Evolutionary conservation across 2,888 invertebrate genomes (phyloP), one percentile per base, ranked within the genome.

Genomic region (Rapana venosa): DNA sequence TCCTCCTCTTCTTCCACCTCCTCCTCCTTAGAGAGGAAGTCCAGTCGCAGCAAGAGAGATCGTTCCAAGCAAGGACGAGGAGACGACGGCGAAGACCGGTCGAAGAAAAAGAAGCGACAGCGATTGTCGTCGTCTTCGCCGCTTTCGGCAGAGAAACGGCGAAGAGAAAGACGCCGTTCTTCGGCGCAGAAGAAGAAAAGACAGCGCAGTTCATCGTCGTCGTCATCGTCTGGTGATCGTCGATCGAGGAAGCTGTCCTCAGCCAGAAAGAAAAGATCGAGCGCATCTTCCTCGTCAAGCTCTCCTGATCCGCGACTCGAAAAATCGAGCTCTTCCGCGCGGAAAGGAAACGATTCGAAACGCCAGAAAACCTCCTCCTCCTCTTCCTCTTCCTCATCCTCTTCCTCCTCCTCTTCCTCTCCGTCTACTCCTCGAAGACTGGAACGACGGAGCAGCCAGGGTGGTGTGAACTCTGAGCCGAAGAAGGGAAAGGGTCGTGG

Each of bases 361-460:
- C 61, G 22, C 17, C 58, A 70, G 66, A 84, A 58, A 87, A 74
- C 36, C 30, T 56, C 17, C 22, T 35, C 77, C 35, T 89, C 70
- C 47, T 81, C 58, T 30, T 85, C 84, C 47, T 26, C 85, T 35
- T 87, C 86, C 26, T 87, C 86, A 17, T 87, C 87, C 17, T 87
- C 87, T 15, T 87, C 87, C 87, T 87, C 87, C 17, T 87, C 87
- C 15, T 74, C 87, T 47, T 87, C 87, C 84, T 47, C 88, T 2
- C 36, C 70, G n/a, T 58, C 85, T n/a, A n/a, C n/a, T n/a, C 70
- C 83, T n/a, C 70, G 36, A 47, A 56, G 58, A 58, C 74, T 15
- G 32, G 20, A 8, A 61, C 35, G 66, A 15, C 30, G n/a, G n/a
- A 66, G 66, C 58, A 35, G 61, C 36, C 15, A 88, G 84, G 32